Evolutionary conservation across 2,888 invertebrate genomes (phyloP), one percentile per base, ranked within the genome.

Genomic region (Drosophila rellima): DNA sequence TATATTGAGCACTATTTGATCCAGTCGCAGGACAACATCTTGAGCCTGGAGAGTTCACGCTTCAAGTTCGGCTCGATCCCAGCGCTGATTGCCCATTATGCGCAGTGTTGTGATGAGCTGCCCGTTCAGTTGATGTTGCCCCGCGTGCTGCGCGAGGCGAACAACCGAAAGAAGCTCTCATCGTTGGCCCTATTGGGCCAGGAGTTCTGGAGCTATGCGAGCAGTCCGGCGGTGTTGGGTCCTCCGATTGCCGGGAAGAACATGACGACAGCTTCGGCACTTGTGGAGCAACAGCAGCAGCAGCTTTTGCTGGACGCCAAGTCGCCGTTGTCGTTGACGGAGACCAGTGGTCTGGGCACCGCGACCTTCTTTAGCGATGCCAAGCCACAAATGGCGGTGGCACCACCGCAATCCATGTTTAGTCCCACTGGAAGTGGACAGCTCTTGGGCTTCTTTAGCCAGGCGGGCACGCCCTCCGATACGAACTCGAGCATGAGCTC

Each of bases 1-100:
- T 97, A 97, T 93, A 97, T 98, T 90, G 98, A 99, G 92, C 98
- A 99, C 93, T 99, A 98, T 94, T 95, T 99, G 88, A 97, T 99
- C 81, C 98, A 98, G 93, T 96, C 97, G 15, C 94, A 95, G 51
- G 95, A 94, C 42, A 96, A 96, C 56, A 95, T 96, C 82, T 94
- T 98, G 73, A 96, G 97, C 56, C 94, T 99, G 79, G 98, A 99
- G 93, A 98, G 98, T 66, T 98, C 98, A 35, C 96, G 97, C 90
- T 97, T 98, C 93, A 96, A 96, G 90, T 99, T 99, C 93, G 96
- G 96, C 91, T 97, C 97, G 88, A 97, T 98, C 92, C 98, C 98
- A 40, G 95, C 96, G 75, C 94, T 99, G 80, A 97, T 99, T 81
- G 97, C 97, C 57, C 97, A 98, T 93, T 99, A 98, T 93, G 97